These are phyloP conservation scores for Numenius phaeopus DNA, from an alignment of 2,797 vertebrate species.

Conservation along the genomic window DNA sequence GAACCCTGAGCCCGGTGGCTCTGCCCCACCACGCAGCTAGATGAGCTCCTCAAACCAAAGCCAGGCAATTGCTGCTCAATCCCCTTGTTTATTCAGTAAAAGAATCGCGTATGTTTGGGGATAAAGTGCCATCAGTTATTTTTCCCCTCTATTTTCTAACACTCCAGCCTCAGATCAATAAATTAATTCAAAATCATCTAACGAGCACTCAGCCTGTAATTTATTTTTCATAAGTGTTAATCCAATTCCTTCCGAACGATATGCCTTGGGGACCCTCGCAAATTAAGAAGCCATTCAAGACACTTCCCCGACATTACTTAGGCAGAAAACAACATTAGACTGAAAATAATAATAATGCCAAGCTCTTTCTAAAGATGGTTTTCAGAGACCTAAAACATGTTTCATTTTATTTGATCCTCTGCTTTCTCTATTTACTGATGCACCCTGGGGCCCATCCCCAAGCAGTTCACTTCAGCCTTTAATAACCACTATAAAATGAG, in stretches of 20 bases:
- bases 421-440: not conserved
- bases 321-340: not conserved
- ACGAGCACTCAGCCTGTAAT: constrained; percentile 23
- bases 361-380: not conserved
- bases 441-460: not conserved
- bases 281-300: not conserved
- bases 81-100: not conserved
- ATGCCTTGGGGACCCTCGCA: not conserved
- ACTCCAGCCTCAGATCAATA: not conserved
- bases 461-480: not conserved
- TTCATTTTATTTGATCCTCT: not conserved
- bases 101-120: not conserved
- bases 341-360: not conserved
- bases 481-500: not conserved
- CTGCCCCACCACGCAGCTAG: rapidly evolving
- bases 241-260: not conserved
- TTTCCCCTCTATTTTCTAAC: not conserved
- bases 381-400: not conserved
- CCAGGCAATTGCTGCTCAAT: not conserved
- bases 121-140: not conserved
- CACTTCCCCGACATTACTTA: not conserved
- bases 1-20: rapidly evolving
- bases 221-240: constrained; percentile 17
- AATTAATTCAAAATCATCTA: constrained; percentile 6
- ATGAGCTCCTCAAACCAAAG: not conserved